These are phyloP conservation scores for Anagyrus pseudococci DNA, from an alignment of 2,888 invertebrate species.

Conservation along the genomic window DNA sequence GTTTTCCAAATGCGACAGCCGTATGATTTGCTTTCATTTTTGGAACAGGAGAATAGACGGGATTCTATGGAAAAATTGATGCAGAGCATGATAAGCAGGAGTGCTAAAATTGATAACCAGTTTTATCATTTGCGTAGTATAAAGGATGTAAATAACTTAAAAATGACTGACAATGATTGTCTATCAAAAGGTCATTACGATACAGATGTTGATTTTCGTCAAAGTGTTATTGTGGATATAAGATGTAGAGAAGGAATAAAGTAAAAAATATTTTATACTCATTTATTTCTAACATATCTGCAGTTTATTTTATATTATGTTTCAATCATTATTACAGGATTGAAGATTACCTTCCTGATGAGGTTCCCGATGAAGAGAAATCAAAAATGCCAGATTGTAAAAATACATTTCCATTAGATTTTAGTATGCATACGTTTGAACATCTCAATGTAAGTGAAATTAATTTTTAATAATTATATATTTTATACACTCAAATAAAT, in stretches of 20 bases:
- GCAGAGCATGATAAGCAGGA: constrained; percentile 70
- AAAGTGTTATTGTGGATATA: constrained; percentile 68
- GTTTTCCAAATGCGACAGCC: constrained; percentile 61
- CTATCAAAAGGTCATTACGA: constrained; percentile 68
- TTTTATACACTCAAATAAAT: neutral
- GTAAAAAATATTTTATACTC: constrained; percentile 40
- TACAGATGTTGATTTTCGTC: constrained; percentile 73
- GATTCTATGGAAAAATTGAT: constrained; percentile 69
- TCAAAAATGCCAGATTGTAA: constrained; percentile 69
- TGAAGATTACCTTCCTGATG: constrained; percentile 49
- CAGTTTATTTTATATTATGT: too few relatives aligned
- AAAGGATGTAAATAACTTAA: constrained; percentile 69
- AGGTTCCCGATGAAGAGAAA: constrained; percentile 54
- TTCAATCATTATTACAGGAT: too few relatives aligned
- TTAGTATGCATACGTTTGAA: constrained; percentile 71
- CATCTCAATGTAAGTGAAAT: constrained; percentile 65
- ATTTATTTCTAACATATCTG: neutral
- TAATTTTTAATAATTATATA: neutral
- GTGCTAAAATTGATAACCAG: constrained; percentile 69
- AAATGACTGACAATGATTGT: constrained; percentile 71
- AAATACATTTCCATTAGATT: constrained; percentile 67
- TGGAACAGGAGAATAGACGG: constrained; percentile 78
- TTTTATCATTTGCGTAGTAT: constrained; percentile 68
- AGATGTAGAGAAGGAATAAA: constrained; percentile 64
- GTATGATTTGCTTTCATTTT: constrained; percentile 75